Evolutionary conservation across 2,888 invertebrate genomes (phyloP), one percentile per base, ranked within the genome.

Genomic region (Flexamia atlantica): DNA sequence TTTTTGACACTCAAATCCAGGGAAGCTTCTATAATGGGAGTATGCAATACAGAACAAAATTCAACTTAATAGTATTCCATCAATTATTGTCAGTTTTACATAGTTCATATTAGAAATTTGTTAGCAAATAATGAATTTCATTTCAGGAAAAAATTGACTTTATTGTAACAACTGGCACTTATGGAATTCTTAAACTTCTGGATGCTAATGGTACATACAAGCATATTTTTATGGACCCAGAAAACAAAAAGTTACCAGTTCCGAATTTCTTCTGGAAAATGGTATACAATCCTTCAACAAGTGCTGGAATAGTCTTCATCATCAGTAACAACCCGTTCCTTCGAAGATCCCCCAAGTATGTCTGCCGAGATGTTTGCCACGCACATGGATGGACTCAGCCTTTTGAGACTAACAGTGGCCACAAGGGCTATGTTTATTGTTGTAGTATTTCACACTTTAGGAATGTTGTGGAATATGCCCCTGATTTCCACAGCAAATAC

Each of bases 241-340:
- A 86, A 2, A 85, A 88, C n/a, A 85, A 80, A 68, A 88, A 89
- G 83, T 86, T 91, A 20, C 89, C 90, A 40, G 90, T 91, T 0
- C 91, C 91, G 0, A 89, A 90, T 87, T 91, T 88, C 87, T 88
- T 90, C 50, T 91, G 90, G 90, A 91, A 91, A 88, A 88, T 92
- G 32, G 88, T 92, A 1, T 89, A 90, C 85, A 89, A 90, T 81
- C 87, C 87, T n/a, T 82, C 86, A 4, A 87, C 87, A 0, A 87
- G 89, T 68, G 86, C 89, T 79, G 92, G 89, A 2, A 90, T 92
- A 30, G 91, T 90, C 9, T 89, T 92, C 82, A 89, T 92, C 0
- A 89, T 89, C n/a, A 85, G 91, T 14, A 92, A 92, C 87, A 91
- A 92, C 89, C 92, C 92, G 0, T 90, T 90, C 86, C 85, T 88